Percentiles rank a stretch among this genome's conserved stretches.
Conservation (phyloP, 2,888 invertebrate species). For the Epistrophella euchroma region DNA sequence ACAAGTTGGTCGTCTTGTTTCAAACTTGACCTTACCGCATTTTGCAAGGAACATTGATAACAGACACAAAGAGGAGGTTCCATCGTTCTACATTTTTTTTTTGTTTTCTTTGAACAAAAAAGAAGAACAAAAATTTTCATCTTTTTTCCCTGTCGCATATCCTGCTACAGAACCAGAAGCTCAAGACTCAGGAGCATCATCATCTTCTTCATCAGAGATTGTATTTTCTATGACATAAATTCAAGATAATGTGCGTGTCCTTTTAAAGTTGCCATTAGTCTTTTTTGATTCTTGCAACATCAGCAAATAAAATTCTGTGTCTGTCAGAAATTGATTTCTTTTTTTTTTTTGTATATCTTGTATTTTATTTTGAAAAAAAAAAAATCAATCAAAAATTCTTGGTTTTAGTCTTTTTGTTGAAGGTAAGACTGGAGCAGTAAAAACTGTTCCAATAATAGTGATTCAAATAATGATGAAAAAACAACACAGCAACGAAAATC, state of each 20-base stretch:
- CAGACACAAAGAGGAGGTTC: conserved; percentile 52
- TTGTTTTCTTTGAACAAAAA: background rate
- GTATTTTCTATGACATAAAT: conserved; percentile 27
- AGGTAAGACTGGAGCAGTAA: background rate
- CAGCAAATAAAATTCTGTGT: conserved; percentile 9
- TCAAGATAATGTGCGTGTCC: conserved; percentile 34
- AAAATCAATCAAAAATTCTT: conserved; percentile 41
- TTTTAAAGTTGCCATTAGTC: conserved; percentile 26
- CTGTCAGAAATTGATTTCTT: conserved; percentile 49
- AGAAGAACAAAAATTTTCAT: conserved; percentile 17
- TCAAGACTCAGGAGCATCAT: background rate
- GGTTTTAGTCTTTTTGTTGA: background rate
- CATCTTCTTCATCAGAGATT: conserved; percentile 14
- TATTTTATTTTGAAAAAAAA: conserved; percentile 21
- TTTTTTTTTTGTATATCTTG: no score
- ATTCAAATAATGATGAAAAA: conserved; percentile 1
- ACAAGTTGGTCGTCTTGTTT: conserved; percentile 34
- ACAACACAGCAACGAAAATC: background rate
- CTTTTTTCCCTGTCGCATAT: conserved; percentile 19
- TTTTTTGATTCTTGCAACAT: conserved; percentile 8
- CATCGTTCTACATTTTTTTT: conserved; percentile 15
- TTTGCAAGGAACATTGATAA: conserved; percentile 42
- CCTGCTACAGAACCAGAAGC: background rate
- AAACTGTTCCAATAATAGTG: background rate
- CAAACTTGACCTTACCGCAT: conserved; percentile 65